Evolutionary conservation across 2,797 vertebrate species (phyloP).

Genomic region (Miichthys miiuy): DNA sequence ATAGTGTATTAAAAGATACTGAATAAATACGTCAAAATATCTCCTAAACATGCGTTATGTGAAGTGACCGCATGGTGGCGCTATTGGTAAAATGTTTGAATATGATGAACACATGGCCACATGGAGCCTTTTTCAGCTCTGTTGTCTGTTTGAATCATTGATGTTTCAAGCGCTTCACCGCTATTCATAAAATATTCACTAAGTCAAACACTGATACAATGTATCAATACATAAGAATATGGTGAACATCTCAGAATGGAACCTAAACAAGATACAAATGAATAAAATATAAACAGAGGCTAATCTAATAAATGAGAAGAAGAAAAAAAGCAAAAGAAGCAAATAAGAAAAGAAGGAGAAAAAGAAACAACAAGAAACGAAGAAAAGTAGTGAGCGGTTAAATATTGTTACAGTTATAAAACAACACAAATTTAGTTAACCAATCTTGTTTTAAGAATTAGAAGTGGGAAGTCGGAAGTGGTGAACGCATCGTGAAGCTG

Average conservation of each 20-base stretch:
- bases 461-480: neutral
- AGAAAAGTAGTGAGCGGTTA: too few relatives aligned
- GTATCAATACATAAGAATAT: neutral
- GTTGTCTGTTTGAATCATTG: neutral
- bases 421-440: neutral
- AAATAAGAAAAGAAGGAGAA: too few relatives aligned
- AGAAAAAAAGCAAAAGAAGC: too few relatives aligned
- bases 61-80: neutral
- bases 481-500: constrained; percentile 53
- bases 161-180: neutral
- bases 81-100: neutral
- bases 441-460: neutral
- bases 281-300: too few relatives aligned
- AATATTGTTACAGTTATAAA: neutral
- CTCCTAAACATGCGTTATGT: neutral
- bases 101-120: neutral
- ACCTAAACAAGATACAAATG: too few relatives aligned
- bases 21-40: neutral
- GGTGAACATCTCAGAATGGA: too few relatives aligned
- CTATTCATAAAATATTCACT: too few relatives aligned
- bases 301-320: too few relatives aligned
- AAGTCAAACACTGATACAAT: too few relatives aligned
- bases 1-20: too few relatives aligned
- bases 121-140: too few relatives aligned
- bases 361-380: too few relatives aligned